Evolutionary conservation across 2,888 invertebrate species (phyloP).

Genomic region (Anagyrus pseudococci): DNA sequence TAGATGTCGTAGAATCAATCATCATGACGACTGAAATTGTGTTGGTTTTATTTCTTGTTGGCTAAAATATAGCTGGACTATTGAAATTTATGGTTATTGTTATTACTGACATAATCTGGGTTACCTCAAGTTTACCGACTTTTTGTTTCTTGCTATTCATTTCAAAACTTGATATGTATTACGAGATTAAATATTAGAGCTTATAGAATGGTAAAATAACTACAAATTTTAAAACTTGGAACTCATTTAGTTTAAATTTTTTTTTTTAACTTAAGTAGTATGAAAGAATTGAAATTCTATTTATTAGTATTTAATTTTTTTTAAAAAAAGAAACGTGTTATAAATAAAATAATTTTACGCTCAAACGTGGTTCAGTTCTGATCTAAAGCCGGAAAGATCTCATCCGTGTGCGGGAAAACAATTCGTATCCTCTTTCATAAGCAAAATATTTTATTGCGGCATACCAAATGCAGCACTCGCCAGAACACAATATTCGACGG

Average conservation of each 20-base stretch:
- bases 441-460: slow-evolving; percentile 8
- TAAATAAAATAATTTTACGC: too few relatives aligned
- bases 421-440: slow-evolving; percentile 8
- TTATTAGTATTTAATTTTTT: too few relatives aligned
- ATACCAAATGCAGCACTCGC: not conserved
- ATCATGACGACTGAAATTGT: too few relatives aligned
- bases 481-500: not conserved
- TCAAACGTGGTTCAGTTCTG: too few relatives aligned
- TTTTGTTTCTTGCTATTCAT: not conserved
- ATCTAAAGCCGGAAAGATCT: too few relatives aligned
- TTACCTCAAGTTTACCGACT: not conserved
- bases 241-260: not conserved
- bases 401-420: not conserved
- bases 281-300: not conserved
- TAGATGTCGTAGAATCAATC: too few relatives aligned
- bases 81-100: not conserved
- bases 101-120: not conserved
- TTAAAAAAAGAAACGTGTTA: too few relatives aligned
- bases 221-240: not conserved
- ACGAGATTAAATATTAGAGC: too few relatives aligned
- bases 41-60: too few relatives aligned
- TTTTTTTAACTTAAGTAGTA: too few relatives aligned
- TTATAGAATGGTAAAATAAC: too few relatives aligned
- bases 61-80: not conserved
- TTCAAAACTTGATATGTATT: not conserved